Percentiles rank a stretch among this genome's conserved stretches.
Conservation (phyloP, 37 sponge, comb jelly and placozoan species). For the Cliona cf. orientalis region DNA sequence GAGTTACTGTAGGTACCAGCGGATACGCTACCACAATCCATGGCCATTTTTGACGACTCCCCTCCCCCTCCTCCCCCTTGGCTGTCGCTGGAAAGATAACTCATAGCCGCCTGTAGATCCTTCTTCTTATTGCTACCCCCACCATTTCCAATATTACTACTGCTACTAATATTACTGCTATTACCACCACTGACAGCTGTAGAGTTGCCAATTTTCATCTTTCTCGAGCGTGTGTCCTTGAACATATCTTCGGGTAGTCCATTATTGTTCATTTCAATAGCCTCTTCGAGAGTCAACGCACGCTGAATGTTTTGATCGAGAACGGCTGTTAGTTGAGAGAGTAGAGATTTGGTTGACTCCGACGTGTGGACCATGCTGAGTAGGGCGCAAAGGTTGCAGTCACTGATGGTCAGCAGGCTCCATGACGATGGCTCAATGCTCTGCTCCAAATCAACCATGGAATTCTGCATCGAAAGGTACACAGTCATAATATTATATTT, state of each 20-base stretch:
- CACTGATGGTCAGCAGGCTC: constrained; percentile 42
- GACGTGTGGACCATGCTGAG: constrained; percentile 7
- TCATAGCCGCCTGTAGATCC: too few relatives aligned
- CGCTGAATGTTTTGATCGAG: constrained; percentile 13
- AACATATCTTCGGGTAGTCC: constrained; percentile 36
- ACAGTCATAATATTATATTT: too few relatives aligned
- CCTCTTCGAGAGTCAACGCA: constrained; percentile 24
- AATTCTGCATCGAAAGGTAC: too few relatives aligned
- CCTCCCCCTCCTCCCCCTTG: too few relatives aligned
- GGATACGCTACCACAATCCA: too few relatives aligned
- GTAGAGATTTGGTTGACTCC: neutral
- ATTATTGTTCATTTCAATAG: constrained; percentile 18
- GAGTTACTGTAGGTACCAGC: too few relatives aligned
- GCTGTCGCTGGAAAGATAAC: too few relatives aligned
- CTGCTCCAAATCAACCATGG: neutral
- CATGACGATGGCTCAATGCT: constrained; percentile 24
- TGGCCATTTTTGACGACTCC: too few relatives aligned
- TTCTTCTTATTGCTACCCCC: too few relatives aligned
- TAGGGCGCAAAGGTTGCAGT: constrained; percentile 51
- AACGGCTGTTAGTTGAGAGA: constrained; percentile 15
- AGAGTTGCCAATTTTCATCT: neutral
- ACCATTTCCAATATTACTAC: neutral
- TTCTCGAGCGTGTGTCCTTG: constrained; percentile 29
- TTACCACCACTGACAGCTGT: neutral
- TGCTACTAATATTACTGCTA: neutral